Percentiles rank a stretch among this genome's conserved stretches.
These are phyloP conservation scores for Andrena minutula DNA, from an alignment of 2,888 invertebrate species.

Conservation along the genomic window DNA sequence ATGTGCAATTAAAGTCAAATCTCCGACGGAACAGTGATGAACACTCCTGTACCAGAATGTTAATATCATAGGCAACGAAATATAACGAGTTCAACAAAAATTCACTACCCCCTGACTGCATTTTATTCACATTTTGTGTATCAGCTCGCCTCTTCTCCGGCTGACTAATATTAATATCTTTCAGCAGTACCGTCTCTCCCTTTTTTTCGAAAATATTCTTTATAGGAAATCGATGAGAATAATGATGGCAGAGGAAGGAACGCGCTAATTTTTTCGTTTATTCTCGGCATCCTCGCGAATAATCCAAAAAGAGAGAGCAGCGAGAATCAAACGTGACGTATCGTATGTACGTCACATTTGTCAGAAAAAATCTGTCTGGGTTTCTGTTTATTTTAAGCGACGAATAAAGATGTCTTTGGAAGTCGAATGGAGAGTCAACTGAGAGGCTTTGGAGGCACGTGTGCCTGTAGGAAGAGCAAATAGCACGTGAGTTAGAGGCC, in stretches of 20 bases:
- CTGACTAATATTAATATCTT: background rate
- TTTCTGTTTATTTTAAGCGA: background rate
- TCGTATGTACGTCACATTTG: background rate
- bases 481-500: background rate
- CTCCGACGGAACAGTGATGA: no score
- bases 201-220: constrained; percentile 25
- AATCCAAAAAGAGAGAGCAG: background rate
- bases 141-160: background rate
- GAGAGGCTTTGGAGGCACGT: background rate
- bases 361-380: background rate
- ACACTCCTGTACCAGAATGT: background rate
- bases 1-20: no score
- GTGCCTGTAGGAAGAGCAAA: background rate
- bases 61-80: background rate
- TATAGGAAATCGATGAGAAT: constrained; percentile 22
- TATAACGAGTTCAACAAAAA: background rate
- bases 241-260: background rate
- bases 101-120: background rate
- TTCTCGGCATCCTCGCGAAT: background rate
- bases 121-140: background rate
- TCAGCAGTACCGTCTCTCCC: background rate
- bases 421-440: background rate
- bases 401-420: background rate
- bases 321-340: background rate
- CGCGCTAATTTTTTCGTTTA: constrained; percentile 8